Percentiles rank a stretch among this genome's conserved stretches.
Evolutionary conservation across 1,140 invertebrate genomes (phyloP).

Genomic region (Artemia franciscana): DNA sequence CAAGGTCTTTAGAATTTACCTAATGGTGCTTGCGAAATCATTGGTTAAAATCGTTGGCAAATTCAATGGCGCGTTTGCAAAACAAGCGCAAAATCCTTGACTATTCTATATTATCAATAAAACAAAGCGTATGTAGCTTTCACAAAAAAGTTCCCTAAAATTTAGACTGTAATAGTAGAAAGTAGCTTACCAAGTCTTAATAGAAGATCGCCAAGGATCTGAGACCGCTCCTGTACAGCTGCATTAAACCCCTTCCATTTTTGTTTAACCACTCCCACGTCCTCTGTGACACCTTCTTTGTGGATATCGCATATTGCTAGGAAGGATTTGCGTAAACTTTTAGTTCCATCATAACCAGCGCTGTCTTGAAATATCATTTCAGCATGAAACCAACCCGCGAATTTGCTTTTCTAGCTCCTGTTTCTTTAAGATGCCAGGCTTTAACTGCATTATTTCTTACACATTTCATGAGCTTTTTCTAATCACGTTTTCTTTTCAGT

Average conservation of each 20-base stretch:
- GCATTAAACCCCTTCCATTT: slow-evolving; percentile 71
- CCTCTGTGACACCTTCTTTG: slow-evolving; percentile 61
- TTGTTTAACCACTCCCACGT: slow-evolving; percentile 50
- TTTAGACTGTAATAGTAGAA: no score
- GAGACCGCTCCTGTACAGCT: slow-evolving; percentile 32
- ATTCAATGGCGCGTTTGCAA: no score
- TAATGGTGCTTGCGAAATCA: no score
- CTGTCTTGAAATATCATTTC: slow-evolving; percentile 58
- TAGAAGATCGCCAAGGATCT: slow-evolving; percentile 58
- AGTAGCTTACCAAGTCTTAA: slow-evolving; percentile 37
- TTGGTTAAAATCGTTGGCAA: no score
- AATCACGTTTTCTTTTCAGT: slow-evolving; percentile 57
- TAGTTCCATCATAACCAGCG: slow-evolving; percentile 72
- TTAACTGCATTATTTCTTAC: slow-evolving; percentile 66
- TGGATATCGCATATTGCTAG: slow-evolving; percentile 54
- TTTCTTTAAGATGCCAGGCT: slow-evolving; percentile 47
- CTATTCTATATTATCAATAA: no score
- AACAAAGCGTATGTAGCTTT: no score
- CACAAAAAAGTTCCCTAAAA: no score
- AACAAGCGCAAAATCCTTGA: no score
- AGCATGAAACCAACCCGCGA: slow-evolving; percentile 63
- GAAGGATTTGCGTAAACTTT: slow-evolving; percentile 59
- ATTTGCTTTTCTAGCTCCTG: slow-evolving; percentile 68
- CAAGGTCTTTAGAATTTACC: no score
- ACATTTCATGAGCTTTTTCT: slow-evolving; percentile 63